Base-by-base conservation (phyloP, 2,113 vertebrate species). In the Vulpes ferrilata region DNA sequence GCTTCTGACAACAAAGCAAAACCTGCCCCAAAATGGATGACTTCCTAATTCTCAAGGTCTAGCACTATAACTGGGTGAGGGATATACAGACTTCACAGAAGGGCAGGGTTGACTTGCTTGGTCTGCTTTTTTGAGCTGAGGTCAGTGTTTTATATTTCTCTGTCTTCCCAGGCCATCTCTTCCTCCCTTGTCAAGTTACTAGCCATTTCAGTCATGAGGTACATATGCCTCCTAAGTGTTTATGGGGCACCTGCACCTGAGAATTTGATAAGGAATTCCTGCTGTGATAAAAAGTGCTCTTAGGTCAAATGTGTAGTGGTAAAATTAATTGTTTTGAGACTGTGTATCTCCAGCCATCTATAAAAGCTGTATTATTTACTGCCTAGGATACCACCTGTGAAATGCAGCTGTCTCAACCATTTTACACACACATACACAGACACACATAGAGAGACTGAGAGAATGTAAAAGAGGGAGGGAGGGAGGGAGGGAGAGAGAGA, bases 301-400 rank as follows among this genome's bases (percentile, higher is more conserved):
- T 79, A 94, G 98, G 98, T 98, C 96, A 98, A 97, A 98, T 53
- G 91, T 95, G 95, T 74, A 94, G 94, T 81, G 97, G 98, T 98
- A 95, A 98, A 98, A 98, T 98, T 98, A 98, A 98, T 98, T 98
- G 98, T 98, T 98, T 90, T 62, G 98, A 98, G 98, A 98, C 97
- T 22, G 16, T 82, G 20, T 64, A 98, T 98, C 98, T 98, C 98
- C 73, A 95, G 96, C 87, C 96, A 74, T 97, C 97, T 96, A 94
- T 99, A 98, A 98, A 98, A 95, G 90, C 79, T 16, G 12, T 87
- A 57, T 98, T 98, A 98, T 98, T 98, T 98, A 98, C 96, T 92
- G 94, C 96, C 86, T 88, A 76, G 82, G 69, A 92, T 97, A 96
- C 96, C 98, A 98, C 96, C 98, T 98, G 98, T 76, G 94, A 96